A percentile compares a stretch with the other conserved stretches of the same genome.
Evolutionary conservation across 2,888 invertebrate species (phyloP).

Genomic region (Hydropsyche betteni): DNA sequence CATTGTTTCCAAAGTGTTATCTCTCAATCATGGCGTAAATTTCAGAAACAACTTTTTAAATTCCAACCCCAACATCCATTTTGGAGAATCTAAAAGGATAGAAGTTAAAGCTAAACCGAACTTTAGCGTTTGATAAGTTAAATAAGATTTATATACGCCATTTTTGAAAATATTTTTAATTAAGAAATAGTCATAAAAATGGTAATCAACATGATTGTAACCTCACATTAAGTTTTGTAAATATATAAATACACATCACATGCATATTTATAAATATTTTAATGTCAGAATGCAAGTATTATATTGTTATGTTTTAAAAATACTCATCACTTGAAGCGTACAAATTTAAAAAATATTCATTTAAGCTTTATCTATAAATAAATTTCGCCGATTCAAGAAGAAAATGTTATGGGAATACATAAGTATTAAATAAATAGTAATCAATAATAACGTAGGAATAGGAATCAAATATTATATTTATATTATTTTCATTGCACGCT

Average conservation of each 20-base stretch:
- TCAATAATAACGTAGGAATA: too few relatives aligned
- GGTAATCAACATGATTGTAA: conserved; percentile 13
- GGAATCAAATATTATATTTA: too few relatives aligned
- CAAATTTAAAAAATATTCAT: too few relatives aligned
- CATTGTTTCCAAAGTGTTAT: conserved; percentile 82
- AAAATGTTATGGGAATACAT: too few relatives aligned
- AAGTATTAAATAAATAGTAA: too few relatives aligned
- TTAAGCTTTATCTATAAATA: too few relatives aligned
- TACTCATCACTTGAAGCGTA: too few relatives aligned
- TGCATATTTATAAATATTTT: too few relatives aligned
- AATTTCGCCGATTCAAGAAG: too few relatives aligned
- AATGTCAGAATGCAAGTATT: too few relatives aligned
- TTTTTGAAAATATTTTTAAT: conserved; percentile 26
- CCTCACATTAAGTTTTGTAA: conserved; percentile 23
- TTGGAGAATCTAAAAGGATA: conserved; percentile 59
- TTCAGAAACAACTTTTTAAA: conserved; percentile 59
- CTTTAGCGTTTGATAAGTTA: conserved; percentile 8
- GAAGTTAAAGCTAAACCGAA: conserved; percentile 46
- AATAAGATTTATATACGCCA: conserved; percentile 10
- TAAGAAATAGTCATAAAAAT: conserved; percentile 28
- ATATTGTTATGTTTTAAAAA: too few relatives aligned
- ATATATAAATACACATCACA: conserved; percentile 24
- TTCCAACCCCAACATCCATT: conserved; percentile 59
- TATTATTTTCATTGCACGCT: too few relatives aligned
- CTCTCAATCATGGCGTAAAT: conserved; percentile 78